Evolutionary conservation across 2,888 invertebrate species (phyloP).

Genomic region (Arctia plantaginis): DNA sequence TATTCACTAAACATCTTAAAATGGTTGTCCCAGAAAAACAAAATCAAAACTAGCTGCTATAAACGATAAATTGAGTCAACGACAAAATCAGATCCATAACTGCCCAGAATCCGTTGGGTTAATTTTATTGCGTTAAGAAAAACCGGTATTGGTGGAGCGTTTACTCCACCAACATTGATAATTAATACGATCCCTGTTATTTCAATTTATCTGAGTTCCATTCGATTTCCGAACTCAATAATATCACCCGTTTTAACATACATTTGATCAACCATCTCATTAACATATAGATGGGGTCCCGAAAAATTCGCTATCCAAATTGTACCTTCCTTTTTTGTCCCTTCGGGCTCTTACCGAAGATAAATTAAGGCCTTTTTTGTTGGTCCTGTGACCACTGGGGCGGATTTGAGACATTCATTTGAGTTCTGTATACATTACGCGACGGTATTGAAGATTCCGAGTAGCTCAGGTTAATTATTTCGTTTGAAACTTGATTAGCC

Average conservation of each 20-base stretch:
- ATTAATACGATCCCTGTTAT: conserved; percentile 63
- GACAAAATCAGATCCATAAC: not conserved
- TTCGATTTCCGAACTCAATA: conserved; percentile 60
- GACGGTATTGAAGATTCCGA: conserved; percentile 58
- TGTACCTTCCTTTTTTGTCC: conserved; percentile 67
- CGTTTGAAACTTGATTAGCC: conserved; percentile 55
- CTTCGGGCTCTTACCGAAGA: conserved; percentile 62
- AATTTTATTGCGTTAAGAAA: not conserved
- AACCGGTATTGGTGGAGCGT: not conserved
- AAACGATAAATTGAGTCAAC: not conserved
- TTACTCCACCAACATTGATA: conserved; percentile 39
- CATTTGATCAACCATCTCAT: conserved; percentile 72
- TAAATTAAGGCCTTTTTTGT: conserved; percentile 69
- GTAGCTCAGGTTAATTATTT: conserved; percentile 61
- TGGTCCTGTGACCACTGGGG: conserved; percentile 61
- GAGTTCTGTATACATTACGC: conserved; percentile 60
- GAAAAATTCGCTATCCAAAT: conserved; percentile 69
- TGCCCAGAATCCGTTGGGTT: not conserved
- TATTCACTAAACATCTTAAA: not conserved
- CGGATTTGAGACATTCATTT: conserved; percentile 61
- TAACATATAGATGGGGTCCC: conserved; percentile 72
- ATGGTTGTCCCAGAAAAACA: not conserved
- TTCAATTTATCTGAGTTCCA: conserved; percentile 61
- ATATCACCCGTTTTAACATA: conserved; percentile 71
- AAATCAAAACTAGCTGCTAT: not conserved